Evolutionary conservation across 1,140 invertebrate genomes (phyloP), one percentile per base, ranked within the genome.

Genomic region (Elysia chlorotica): DNA sequence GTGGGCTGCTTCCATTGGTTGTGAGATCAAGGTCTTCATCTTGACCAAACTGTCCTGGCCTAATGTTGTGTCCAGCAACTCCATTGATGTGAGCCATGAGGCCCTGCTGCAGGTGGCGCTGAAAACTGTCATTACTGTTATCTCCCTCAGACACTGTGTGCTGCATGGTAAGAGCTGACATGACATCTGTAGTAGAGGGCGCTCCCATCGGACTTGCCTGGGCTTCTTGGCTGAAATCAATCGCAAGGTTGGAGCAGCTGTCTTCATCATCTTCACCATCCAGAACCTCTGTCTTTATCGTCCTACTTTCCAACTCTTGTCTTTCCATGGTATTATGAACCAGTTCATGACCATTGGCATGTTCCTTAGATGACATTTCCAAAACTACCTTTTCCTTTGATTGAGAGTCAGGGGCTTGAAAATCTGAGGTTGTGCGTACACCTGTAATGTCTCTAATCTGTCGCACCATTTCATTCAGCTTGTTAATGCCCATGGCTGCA

Each of bases 391-490:
- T n/a, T n/a, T n/a, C n/a, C n/a, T n/a, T n/a, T n/a, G n/a, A n/a
- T n/a, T n/a, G n/a, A n/a, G n/a, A n/a, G n/a, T n/a, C n/a, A n/a
- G n/a, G n/a, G n/a, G n/a, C n/a, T n/a, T n/a, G n/a, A 31, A 71
- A 71, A 25, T 71, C 68, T 28, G 68, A 61, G 2, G 57, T 71
- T 21, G 25, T 71, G 2, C 56, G 68, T 3, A 76, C 57, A 30
- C 83, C 83, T 6, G 83, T 84, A 0, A 84, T 81, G 30, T 82
- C 79, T n/a, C 83, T 72, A 53, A 84, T 82, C 75, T 83, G 82
- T 1, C 82, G 74, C 30, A 84, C 83, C 71, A 84, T 76, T 72
- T 84, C 83, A 68, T 81, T 83, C 0, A 84, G 75, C 65, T 83
- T 84, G 59, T 84, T 84, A 23, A 84, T 82, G 10, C 83, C 83